Evolutionary conservation across 2,888 invertebrate species (phyloP).

Genomic region (Acleris emargana): DNA sequence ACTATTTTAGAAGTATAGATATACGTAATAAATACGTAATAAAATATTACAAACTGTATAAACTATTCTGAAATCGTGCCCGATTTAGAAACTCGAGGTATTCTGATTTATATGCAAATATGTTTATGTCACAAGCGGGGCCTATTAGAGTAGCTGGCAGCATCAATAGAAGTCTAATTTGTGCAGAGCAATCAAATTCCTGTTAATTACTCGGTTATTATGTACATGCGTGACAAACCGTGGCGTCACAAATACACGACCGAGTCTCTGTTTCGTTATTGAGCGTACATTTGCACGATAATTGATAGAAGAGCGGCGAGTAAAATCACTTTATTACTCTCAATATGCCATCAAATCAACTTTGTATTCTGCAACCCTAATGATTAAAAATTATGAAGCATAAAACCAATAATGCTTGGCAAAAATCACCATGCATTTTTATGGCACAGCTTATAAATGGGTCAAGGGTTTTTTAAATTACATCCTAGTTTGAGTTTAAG

Average conservation of each 20-base stretch:
- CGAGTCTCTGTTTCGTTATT: neutral
- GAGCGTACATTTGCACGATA: no score
- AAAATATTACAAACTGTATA: conserved; percentile 29
- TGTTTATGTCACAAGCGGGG: conserved; percentile 63
- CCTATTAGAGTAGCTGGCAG: conserved; percentile 60
- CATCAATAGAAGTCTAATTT: conserved; percentile 74
- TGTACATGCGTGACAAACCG: conserved; percentile 34
- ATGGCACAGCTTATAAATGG: no score
- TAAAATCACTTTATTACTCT: no score
- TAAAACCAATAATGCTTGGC: no score
- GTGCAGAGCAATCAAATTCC: conserved; percentile 70
- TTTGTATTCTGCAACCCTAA: no score
- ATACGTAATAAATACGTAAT: neutral
- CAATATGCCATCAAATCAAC: no score
- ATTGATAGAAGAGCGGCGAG: no score
- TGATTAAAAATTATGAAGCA: no score
- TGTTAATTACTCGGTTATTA: conserved; percentile 65
- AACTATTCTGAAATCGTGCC: conserved; percentile 54
- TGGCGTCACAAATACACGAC: conserved; percentile 3
- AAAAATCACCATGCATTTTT: no score
- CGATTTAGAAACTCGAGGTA: conserved; percentile 39
- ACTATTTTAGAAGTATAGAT: no score
- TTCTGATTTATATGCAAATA: conserved; percentile 71
- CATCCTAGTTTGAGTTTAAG: no score
- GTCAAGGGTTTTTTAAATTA: no score